Percentiles rank a stretch among this genome's conserved stretches.
Evolutionary conservation across 2,888 invertebrate genomes (phyloP).

Genomic region (Stegana nigrithorax): DNA sequence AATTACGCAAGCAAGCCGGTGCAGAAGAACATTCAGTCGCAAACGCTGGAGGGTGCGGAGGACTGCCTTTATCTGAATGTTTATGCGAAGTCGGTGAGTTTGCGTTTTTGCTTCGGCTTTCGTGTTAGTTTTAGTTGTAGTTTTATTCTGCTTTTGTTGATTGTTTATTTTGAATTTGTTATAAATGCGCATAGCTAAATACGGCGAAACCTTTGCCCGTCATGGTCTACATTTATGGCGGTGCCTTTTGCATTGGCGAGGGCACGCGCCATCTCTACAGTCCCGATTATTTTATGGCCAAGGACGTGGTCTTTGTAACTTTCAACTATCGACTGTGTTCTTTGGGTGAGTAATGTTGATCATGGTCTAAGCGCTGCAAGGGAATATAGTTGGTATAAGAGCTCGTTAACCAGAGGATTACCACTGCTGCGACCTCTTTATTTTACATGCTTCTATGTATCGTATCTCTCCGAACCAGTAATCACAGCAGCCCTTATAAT

Average conservation of each 20-base stretch:
- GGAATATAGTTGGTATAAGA: no score
- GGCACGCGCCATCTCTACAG: conserved; percentile 60
- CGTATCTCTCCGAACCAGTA: no score
- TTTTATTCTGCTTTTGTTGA: no score
- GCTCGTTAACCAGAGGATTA: neutral
- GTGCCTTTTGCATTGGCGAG: conserved; percentile 67
- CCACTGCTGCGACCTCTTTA: neutral
- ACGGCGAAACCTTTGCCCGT: conserved; percentile 55
- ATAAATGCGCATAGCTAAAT: conserved; percentile 36
- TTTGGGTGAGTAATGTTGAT: conserved; percentile 43
- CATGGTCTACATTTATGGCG: conserved; percentile 70
- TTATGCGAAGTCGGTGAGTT: conserved; percentile 58
- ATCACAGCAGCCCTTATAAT: no score
- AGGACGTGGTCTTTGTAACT: conserved; percentile 68
- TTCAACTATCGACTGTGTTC: conserved; percentile 69
- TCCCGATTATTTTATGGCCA: conserved; percentile 68
- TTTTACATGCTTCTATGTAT: no score
- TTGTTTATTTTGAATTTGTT: no score
- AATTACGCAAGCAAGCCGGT: conserved; percentile 54
- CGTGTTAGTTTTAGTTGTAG: conserved; percentile 6
- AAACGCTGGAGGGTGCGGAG: conserved; percentile 66
- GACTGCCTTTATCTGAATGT: conserved; percentile 71
- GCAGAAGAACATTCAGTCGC: conserved; percentile 53
- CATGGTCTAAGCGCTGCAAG: neutral
- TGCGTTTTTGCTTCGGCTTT: neutral